Base-by-base conservation (phyloP, 2,797 vertebrate genomes). In the Delichon dasypus region DNA sequence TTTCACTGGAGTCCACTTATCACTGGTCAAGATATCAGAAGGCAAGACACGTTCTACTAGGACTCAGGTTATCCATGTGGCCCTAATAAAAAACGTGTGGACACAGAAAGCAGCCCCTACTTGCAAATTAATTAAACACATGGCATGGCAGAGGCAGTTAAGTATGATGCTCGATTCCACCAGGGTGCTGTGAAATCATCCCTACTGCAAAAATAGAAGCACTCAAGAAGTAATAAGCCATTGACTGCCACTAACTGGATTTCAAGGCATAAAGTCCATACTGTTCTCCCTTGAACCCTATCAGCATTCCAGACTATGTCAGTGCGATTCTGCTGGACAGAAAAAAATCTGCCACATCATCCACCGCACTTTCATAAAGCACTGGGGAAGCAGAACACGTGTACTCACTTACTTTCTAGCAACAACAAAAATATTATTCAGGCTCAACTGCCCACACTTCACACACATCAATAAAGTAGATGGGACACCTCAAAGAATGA, bases 21-120 rank as follows among this genome's bases (percentile, higher is more conserved):
- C 3, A 1, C n/a, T n/a, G 18, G 26, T 36, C 57, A 42, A 2
- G 2, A 5, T n/a, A 86, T 12, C 4, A 9, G 23, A 53, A 32
- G 36, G 47, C 7, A 67, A 77, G 48, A 60, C 10, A 25, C 0
- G 0, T 48, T 44, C n/a, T n/a, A 8, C 32, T 26, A 48, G 36
- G 84, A 70, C 8, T 45, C 30, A 61, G 50, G 20, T 64, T 80
- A 36, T 51, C 44, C 34, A 5, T 12, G 50, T 1, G 20, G 34
- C 14, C 20, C 36, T n/a, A 73, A 67, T 10, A 42, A 78, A 89
- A 64, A 44, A 57, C 5, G 30, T 4, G 11, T 40, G 9, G 44
- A 57, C 50, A 66, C 7, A 77, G 53, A 54, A 79, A 58, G 26
- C 25, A 75, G 21, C 11, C 7, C 47, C 30, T 44, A 8, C 34